Percentiles rank a stretch among this genome's conserved stretches.
phyloP scores from a whole-genome alignment of 2,797 vertebrate species.

The Hypotaenidia okinawae region DNA sequence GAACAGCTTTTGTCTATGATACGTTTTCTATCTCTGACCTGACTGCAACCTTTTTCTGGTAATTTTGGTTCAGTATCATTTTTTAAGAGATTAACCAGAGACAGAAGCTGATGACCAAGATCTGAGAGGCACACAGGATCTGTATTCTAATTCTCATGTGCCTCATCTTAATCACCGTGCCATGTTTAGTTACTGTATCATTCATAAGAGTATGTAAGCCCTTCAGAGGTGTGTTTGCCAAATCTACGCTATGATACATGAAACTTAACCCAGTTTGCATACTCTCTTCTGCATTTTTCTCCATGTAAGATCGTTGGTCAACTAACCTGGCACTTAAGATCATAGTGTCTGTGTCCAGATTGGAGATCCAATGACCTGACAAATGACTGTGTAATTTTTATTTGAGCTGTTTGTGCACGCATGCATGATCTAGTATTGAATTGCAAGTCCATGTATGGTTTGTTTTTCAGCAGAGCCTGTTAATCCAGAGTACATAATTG shows the following conservation, averaged over 20 bases:
- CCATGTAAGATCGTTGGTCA: not conserved
- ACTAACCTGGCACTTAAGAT: not conserved
- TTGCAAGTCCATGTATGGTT: not conserved
- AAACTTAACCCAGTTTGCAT: not conserved
- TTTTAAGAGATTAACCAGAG: not conserved
- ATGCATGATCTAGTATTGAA: not conserved
- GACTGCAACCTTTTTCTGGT: not conserved
- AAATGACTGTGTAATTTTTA: not conserved
- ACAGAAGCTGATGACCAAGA: not conserved
- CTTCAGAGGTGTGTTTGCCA: not conserved
- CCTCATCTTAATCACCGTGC: not conserved
- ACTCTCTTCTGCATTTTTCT: not conserved
- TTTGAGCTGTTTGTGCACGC: not conserved
- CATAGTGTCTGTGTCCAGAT: not conserved
- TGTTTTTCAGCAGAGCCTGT: not conserved
- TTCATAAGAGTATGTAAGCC: not conserved
- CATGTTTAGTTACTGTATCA: not conserved
- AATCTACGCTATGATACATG: not conserved
- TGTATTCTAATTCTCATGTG: not conserved
- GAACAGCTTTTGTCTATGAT: not conserved
- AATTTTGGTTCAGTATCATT: not conserved
- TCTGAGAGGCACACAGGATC: not conserved
- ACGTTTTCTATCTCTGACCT: not conserved
- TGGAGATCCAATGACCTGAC: not conserved
- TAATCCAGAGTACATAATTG: not conserved